These are phyloP conservation scores for Lophotriccus pileatus DNA, from an alignment of 2,797 vertebrate genomes.

Conservation along the genomic window DNA sequence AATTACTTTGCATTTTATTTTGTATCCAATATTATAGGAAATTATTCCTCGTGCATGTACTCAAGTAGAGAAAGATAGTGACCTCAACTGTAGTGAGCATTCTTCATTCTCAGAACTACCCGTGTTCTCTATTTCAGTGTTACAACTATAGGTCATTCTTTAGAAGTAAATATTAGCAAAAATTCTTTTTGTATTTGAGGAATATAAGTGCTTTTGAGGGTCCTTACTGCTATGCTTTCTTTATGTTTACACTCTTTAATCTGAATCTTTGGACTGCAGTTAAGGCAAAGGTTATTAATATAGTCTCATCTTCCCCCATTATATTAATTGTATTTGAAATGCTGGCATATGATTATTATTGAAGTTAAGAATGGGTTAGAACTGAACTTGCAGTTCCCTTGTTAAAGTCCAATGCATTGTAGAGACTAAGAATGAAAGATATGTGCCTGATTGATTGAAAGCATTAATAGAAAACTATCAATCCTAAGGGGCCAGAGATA, in stretches of 20 bases:
- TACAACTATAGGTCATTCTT: not conserved
- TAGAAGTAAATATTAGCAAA: not conserved
- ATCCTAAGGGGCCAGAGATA: not conserved
- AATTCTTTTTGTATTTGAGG: not conserved
- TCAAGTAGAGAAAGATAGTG: not conserved
- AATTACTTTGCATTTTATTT: not conserved
- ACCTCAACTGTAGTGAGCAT: not conserved
- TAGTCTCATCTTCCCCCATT: not conserved
- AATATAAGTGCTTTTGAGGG: not conserved
- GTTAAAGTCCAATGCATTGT: not conserved
- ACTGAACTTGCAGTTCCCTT: not conserved
- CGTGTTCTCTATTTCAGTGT: not conserved
- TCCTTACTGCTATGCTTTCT: not conserved
- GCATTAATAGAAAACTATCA: not conserved
- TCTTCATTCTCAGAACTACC: not conserved
- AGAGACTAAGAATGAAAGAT: not conserved
- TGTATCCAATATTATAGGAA: not conserved
- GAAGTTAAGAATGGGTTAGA: not conserved
- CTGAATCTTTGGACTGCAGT: not conserved
- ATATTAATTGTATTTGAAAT: not conserved
- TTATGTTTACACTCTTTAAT: not conserved
- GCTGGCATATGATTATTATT: not conserved
- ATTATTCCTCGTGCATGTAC: not conserved
- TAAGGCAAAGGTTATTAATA: not conserved
- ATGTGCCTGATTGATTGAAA: not conserved